Conservation (phyloP, 2,113 vertebrate genomes). For the Hyla sarda region DNA sequence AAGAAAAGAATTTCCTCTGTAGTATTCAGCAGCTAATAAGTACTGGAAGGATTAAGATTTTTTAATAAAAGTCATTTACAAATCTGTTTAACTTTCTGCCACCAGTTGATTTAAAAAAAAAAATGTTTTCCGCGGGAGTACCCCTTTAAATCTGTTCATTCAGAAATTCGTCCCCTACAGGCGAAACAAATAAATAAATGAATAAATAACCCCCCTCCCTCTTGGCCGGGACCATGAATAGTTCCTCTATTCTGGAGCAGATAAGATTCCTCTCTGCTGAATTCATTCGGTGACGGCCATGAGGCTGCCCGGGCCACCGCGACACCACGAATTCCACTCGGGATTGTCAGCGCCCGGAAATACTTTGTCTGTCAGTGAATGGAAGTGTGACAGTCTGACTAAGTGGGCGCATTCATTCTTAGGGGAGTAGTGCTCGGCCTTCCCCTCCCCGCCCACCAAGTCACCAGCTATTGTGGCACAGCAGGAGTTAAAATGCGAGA, state of each 20-base stretch:
- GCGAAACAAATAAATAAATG: too few species aligned
- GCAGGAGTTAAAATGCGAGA: too few species aligned
- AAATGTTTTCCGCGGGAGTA: too few species aligned
- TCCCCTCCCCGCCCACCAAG: neutral
- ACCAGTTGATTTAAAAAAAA: too few species aligned
- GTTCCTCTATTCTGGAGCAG: neutral
- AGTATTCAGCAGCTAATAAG: too few species aligned
- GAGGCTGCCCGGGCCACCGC: too few species aligned
- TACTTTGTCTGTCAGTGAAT: neutral
- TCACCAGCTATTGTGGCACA: neutral
- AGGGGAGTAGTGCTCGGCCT: too few species aligned
- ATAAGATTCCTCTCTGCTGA: constrained; percentile 22
- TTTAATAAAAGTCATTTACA: too few species aligned
- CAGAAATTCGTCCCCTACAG: neutral
- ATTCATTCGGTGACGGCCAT: neutral
- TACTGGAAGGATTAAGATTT: too few species aligned
- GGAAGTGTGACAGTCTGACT: constrained; percentile 16
- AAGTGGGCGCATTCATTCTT: neutral
- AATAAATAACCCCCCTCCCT: neutral
- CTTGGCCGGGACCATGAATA: neutral
- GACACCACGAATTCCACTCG: neutral
- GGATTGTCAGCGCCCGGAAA: constrained; percentile 20
- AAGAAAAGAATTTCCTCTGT: too few species aligned
- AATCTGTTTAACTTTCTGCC: too few species aligned
- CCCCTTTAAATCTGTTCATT: too few species aligned